phyloP scores from a whole-genome alignment of 2,797 vertebrate species.

The Tauraco hartlaubi region DNA sequence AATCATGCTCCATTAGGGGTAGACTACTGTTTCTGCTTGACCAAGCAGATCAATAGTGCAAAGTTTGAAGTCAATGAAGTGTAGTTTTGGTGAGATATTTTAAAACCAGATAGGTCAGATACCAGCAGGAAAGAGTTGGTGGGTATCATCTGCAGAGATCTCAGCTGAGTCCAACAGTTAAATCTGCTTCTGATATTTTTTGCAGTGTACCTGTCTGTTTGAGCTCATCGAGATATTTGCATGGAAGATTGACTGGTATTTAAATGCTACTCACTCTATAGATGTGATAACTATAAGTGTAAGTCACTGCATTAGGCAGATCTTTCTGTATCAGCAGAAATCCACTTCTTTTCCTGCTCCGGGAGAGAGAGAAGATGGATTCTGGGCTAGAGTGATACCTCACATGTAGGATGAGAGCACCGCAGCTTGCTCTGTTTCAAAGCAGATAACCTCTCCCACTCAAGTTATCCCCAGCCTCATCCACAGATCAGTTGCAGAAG shows the following conservation, averaged over 20 bases:
- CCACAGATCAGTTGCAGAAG: background rate
- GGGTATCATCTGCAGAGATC: background rate
- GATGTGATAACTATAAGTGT: background rate
- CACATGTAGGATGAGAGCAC: background rate
- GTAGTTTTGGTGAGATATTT: background rate
- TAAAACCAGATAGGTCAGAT: background rate
- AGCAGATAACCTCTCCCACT: background rate
- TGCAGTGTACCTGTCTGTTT: rapidly evolving
- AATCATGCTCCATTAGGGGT: background rate
- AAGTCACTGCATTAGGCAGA: background rate
- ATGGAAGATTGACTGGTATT: background rate
- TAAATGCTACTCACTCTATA: background rate
- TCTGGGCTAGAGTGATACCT: background rate
- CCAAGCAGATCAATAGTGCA: background rate
- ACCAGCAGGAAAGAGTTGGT: background rate
- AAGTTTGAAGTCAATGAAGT: background rate
- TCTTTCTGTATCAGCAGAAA: background rate
- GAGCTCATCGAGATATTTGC: background rate
- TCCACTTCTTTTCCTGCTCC: background rate
- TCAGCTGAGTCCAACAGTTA: background rate
- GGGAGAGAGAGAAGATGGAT: background rate
- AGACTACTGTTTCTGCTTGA: background rate
- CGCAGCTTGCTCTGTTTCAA: rapidly evolving
- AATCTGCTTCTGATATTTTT: background rate
- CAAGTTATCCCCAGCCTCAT: rapidly evolving